Conservation (phyloP, 2,888 invertebrate genomes). For the Rhaphigaster nebulosa region DNA sequence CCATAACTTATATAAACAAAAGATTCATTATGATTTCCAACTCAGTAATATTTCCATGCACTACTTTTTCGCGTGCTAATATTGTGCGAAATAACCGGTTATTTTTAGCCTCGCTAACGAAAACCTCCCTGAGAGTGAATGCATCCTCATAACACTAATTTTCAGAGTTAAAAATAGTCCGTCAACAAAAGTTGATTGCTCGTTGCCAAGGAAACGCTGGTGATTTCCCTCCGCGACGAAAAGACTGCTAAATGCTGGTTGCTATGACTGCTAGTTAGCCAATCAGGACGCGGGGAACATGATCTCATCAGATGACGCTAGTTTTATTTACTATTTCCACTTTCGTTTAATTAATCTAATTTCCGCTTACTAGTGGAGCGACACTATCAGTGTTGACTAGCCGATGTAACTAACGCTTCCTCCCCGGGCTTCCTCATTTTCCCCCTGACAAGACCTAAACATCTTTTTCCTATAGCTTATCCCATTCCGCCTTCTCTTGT, state of each 20-base stretch:
- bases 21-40: too few relatives aligned
- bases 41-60: too few relatives aligned
- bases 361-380: neutral
- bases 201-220: too few relatives aligned
- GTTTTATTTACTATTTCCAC: constrained; percentile 41
- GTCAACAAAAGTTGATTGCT: neutral
- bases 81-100: neutral
- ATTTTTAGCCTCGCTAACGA: neutral
- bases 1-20: too few relatives aligned
- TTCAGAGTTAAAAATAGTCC: neutral
- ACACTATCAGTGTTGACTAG: neutral
- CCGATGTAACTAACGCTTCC: constrained; percentile 6
- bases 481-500: neutral
- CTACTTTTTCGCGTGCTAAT: too few relatives aligned
- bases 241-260: neutral
- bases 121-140: neutral
- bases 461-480: constrained; percentile 20
- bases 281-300: neutral
- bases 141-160: neutral
- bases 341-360: constrained; percentile 38
- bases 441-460: neutral
- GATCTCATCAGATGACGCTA: constrained; percentile 27
- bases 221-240: neutral
- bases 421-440: neutral
- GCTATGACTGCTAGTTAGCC: neutral